phyloP scores from a whole-genome alignment of 2,797 vertebrate genomes.

The Kryptopterus vitreolus region DNA sequence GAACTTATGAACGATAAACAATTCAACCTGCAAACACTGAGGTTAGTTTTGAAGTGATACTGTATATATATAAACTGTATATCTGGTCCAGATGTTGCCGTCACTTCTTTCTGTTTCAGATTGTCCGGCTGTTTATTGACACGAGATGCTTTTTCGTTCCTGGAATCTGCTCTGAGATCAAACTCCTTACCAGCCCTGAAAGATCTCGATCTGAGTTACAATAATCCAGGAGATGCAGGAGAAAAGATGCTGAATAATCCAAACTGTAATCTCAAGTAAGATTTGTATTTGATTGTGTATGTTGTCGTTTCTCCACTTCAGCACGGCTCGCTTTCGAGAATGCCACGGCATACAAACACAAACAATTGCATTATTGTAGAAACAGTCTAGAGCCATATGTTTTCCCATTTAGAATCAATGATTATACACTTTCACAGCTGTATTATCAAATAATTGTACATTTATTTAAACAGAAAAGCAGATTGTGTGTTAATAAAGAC shows the following conservation, averaged over 20 bases:
- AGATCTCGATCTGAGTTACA: conserved; percentile 28
- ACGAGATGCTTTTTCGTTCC: conserved; percentile 6
- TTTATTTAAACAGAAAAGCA: too few relatives aligned
- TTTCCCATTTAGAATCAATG: too few relatives aligned
- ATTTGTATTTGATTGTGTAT: too few relatives aligned
- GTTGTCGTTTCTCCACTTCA: too few relatives aligned
- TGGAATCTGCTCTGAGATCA: conserved; percentile 1
- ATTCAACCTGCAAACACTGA: conserved; percentile 4
- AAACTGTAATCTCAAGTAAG: conserved; percentile 23
- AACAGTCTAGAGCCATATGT: too few relatives aligned
- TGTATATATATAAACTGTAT: not conserved
- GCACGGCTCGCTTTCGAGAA: too few relatives aligned
- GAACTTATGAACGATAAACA: not conserved
- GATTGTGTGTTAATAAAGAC: too few relatives aligned
- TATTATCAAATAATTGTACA: too few relatives aligned
- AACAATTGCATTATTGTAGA: too few relatives aligned
- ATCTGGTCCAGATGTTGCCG: too few relatives aligned
- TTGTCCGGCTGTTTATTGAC: conserved; percentile 22
- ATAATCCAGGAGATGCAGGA: conserved; percentile 20
- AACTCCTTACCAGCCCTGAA: not conserved
- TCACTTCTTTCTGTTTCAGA: not conserved
- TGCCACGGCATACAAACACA: too few relatives aligned
- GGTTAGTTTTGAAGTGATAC: not conserved
- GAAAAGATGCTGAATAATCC: not conserved
- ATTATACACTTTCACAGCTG: too few relatives aligned